Base-by-base conservation (phyloP, 2,113 vertebrate genomes). In the Maccullochella peelii region DNA sequence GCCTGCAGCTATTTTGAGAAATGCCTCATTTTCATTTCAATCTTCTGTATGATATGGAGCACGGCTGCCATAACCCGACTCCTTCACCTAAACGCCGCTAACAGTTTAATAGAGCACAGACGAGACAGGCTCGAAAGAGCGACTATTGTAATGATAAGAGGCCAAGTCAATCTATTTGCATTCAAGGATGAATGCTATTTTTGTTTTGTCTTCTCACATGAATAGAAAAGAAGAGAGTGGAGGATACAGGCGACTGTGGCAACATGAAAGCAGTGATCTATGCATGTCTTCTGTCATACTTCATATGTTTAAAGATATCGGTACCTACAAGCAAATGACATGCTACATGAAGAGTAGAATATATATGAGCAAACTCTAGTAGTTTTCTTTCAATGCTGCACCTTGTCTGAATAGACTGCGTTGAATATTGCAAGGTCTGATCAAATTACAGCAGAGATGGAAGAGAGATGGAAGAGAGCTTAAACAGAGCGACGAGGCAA, bases 21-120 rank as follows among this genome's bases (percentile, higher is more conserved):
- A 84, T 1, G 70, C 83, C 85, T 93, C 89, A 92, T 94, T 93
- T 94, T 92, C 91, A 80, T 88, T 86, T 93, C 93, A 92, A 90
- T 91, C 88, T 89, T 30, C 86, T 80, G 76, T 49, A 58, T 52
- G 75, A 91, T 86, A 57, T 21, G 49, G 83, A 65, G 84, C 84
- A 16, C 16, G 63, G 79, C 81, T 83, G 83, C 83, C 80, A 58
- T 65, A 55, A 78, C 71, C 79, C n/a, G 88, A 79, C 88, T 88
- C 78, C 80, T 83, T 92, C 87, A 91, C 90, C 89, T 85, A 79
- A 83, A 85, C 52, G 71, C 82, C 75, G 55, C 77, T 67, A 85
- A 89, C 88, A 89, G 87, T 84, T 91, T 90, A 93, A 88, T 58
- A 44, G 87, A 85, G 87, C 73, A 15, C 68, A 73, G 73, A 66